phyloP scores from a whole-genome alignment of 1,140 invertebrate genomes.

The Aphaenogaster floridana region DNA sequence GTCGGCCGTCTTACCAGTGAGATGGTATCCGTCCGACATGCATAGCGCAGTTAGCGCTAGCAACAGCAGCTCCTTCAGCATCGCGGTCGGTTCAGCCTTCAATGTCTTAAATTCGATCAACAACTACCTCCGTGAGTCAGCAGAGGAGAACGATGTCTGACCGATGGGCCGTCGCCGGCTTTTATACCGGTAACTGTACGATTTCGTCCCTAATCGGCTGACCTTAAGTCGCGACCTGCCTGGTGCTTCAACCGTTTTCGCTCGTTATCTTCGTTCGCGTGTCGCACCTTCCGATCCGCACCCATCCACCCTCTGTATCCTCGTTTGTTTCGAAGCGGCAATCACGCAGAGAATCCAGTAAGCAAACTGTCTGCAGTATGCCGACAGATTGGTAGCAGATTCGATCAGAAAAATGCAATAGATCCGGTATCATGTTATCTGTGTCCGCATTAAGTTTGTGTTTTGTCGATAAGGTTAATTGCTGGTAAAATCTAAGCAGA shows the following conservation, averaged over 20 bases:
- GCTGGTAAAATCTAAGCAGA: no score
- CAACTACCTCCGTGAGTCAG: neutral
- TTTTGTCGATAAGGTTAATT: no score
- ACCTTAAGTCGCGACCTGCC: constrained; percentile 40
- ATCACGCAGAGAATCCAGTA: neutral
- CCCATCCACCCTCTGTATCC: neutral
- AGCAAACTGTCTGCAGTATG: no score
- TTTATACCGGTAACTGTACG: constrained; percentile 55
- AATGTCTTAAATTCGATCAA: neutral
- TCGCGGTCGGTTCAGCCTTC: neutral
- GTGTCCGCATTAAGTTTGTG: no score
- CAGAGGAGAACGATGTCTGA: constrained; percentile 41
- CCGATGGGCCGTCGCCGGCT: neutral
- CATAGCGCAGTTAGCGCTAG: constrained; percentile 62
- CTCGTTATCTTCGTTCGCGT: neutral
- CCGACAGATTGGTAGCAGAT: no score
- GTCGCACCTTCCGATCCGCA: constrained; percentile 7
- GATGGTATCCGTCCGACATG: neutral
- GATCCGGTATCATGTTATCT: no score
- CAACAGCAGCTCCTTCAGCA: constrained; percentile 66
- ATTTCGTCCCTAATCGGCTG: constrained; percentile 50
- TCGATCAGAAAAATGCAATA: no score
- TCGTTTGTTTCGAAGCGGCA: neutral
- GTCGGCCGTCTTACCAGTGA: constrained; percentile 65
- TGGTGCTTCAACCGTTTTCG: neutral